Evolutionary conservation across 2,888 invertebrate species (phyloP).

Genomic region (Melitaea athalia): DNA sequence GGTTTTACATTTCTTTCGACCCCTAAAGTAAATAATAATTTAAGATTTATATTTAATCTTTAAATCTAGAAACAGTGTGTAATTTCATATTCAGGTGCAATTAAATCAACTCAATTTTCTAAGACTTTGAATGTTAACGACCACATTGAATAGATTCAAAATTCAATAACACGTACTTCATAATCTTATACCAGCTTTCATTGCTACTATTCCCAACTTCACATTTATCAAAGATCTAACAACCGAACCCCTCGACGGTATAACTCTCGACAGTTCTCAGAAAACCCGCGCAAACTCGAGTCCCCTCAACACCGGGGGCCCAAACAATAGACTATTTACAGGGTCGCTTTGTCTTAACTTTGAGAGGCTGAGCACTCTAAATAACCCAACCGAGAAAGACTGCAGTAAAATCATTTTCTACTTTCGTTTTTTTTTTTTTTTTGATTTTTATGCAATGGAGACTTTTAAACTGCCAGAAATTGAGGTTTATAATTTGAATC

Average conservation of each 20-base stretch:
- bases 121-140: background rate
- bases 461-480: conserved; percentile 32
- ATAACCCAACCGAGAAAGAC: conserved; percentile 45
- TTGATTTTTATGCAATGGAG: conserved; percentile 17
- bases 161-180: conserved; percentile 4
- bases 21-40: background rate
- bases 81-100: background rate
- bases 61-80: background rate
- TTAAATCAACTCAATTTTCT: conserved; percentile 1
- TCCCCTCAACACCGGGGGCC: conserved; percentile 52
- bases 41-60: background rate
- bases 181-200: conserved; percentile 4
- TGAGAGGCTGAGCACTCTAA: conserved; percentile 53
- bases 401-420: conserved; percentile 38
- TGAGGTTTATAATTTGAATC: conserved; percentile 14
- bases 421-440: conserved; percentile 33
- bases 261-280: conserved; percentile 45
- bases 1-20: background rate
- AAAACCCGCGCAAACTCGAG: conserved; percentile 63
- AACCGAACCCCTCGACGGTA: conserved; percentile 37
- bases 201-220: conserved; percentile 31
- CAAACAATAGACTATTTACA: conserved; percentile 74
- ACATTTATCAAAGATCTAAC: conserved; percentile 39
- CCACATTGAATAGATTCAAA: background rate
- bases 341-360: conserved; percentile 63